A percentile compares a stretch with the other conserved stretches of the same genome.
phyloP scores from a whole-genome alignment of 2,113 vertebrate species.

The Callipepla squamata region DNA sequence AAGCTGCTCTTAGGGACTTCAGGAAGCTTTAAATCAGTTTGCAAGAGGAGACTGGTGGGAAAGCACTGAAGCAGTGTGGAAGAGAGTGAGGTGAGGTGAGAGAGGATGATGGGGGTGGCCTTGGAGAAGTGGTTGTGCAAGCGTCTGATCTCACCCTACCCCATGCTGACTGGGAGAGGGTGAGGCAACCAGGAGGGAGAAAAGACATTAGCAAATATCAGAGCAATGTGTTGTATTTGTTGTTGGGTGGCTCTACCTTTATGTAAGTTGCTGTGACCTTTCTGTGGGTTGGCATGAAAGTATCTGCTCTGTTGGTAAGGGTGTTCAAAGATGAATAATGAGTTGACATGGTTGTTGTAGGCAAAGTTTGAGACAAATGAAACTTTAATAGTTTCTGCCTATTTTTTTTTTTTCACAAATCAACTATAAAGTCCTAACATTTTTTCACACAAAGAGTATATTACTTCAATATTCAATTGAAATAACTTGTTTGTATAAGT shows the following conservation, averaged over 20 bases:
- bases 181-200: neutral
- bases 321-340: neutral
- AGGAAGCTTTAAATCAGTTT: neutral
- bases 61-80: fast-evolving
- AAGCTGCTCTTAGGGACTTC: neutral
- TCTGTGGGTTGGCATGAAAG: neutral
- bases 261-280: neutral
- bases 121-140: fast-evolving
- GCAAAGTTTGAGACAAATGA: neutral
- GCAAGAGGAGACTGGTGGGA: neutral
- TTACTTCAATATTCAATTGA: neutral
- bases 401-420: neutral
- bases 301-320: neutral
- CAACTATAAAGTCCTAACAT: neutral
- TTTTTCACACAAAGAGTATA: neutral
- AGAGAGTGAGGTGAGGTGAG: neutral
- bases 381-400: neutral
- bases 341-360: neutral
- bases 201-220: neutral
- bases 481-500: neutral
- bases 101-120: neutral
- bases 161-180: fast-evolving
- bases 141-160: neutral
- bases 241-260: neutral
- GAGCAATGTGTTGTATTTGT: neutral